Evolutionary conservation across 2,113 vertebrate genomes (phyloP).

Genomic region (Toxotes jaculatrix): DNA sequence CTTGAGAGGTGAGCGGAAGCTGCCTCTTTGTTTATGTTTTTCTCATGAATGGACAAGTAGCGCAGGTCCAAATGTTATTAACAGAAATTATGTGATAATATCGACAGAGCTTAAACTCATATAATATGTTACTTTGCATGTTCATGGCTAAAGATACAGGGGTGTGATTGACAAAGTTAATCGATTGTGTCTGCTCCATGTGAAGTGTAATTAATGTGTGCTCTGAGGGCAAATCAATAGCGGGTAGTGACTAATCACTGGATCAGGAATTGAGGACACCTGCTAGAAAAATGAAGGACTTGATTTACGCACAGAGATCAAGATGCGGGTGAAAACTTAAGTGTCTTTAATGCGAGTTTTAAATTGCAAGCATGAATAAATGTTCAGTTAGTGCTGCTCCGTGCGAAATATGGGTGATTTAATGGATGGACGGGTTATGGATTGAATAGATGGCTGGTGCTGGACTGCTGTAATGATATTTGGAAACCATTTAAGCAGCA

Average conservation of each 20-base stretch:
- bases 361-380: too few species aligned
- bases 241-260: constrained; percentile 51
- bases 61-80: too few species aligned
- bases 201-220: constrained; percentile 39
- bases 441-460: not conserved
- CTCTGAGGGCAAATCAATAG: constrained; percentile 28
- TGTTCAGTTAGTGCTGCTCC: too few species aligned
- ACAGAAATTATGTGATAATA: too few species aligned
- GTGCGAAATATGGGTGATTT: not conserved
- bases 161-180: not conserved
- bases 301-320: not conserved
- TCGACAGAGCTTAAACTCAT: too few species aligned
- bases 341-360: not conserved
- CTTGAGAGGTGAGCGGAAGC: constrained; percentile 18
- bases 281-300: constrained; percentile 2
- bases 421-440: not conserved
- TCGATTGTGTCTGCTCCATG: not conserved
- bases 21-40: constrained; percentile 4
- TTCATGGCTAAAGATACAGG: not conserved
- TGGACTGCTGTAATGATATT: not conserved
- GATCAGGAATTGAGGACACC: not conserved
- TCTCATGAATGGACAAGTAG: not conserved
- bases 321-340: constrained; percentile 6
- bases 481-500: not conserved
- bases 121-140: not conserved